These are phyloP conservation scores for Cinara cedri DNA, from an alignment of 2,888 invertebrate genomes.

Conservation along the genomic window DNA sequence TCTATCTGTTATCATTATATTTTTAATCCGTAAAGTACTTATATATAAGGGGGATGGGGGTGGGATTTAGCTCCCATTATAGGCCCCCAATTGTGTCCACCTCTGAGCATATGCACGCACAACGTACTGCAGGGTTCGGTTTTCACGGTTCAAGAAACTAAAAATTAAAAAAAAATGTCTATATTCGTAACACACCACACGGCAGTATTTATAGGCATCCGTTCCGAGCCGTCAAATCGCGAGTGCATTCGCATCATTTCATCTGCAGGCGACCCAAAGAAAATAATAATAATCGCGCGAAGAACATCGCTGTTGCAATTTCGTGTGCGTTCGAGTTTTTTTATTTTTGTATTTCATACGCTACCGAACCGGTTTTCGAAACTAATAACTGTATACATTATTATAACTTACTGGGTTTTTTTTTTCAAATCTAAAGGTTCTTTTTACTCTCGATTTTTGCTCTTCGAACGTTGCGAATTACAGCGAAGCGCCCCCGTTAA, in stretches of 20 bases:
- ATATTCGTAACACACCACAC: not conserved
- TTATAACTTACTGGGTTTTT: too few relatives aligned
- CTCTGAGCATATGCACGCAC: too few relatives aligned
- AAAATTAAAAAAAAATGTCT: slow-evolving; percentile 7
- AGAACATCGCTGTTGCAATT: too few relatives aligned
- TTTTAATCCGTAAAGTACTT: too few relatives aligned
- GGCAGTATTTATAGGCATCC: not conserved
- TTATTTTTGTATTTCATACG: slow-evolving; percentile 3
- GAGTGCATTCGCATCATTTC: slow-evolving; percentile 1
- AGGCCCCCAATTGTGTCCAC: too few relatives aligned
- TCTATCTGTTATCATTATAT: too few relatives aligned
- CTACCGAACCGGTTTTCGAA: slow-evolving; percentile 26
- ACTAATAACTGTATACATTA: not conserved
- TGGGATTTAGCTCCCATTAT: too few relatives aligned
- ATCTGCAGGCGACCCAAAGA: not conserved
- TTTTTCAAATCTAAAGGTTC: too few relatives aligned
- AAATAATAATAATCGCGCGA: not conserved
- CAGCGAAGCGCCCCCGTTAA: too few relatives aligned
- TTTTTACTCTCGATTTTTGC: slow-evolving; percentile 30
- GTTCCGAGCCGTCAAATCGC: slow-evolving; percentile 4
- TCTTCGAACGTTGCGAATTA: not conserved
- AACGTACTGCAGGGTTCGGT: too few relatives aligned
- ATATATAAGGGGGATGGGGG: too few relatives aligned
- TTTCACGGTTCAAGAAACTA: not conserved
- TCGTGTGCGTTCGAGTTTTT: slow-evolving; percentile 1